Evolutionary conservation across 23 tunicate genomes (phyloP), one percentile per base, ranked within the genome.

Genomic region (Oikopleura albicans): DNA sequence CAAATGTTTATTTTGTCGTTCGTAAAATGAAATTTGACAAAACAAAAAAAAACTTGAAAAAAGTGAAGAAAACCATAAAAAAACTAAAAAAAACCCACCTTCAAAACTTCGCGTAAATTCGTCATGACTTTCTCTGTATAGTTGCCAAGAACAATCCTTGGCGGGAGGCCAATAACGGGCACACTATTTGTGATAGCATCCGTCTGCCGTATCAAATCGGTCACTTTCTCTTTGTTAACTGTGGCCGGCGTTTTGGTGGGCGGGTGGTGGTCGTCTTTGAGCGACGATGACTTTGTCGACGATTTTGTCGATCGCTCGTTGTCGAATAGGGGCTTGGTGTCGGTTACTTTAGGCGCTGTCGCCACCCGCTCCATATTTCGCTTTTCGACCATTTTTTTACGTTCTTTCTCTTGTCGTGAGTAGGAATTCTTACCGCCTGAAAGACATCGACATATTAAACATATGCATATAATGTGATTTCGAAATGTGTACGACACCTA

Each of bases 321-420:
- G 28, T 4, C 36, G 36, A 12, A 2, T 71, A 22, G 4, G 4
- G 79, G 79, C 4, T 16, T 71, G 2, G 27, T 27, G 37, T 27
- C 37, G 31, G 35, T 16, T 22, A 49, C 59, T 22, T 49, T 49
- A 4, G 36, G 33, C 37, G 4, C 79, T 27, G 79, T 16, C 79
- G 79, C 35, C 28, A 37, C 28, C 37, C 79, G 79, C 4, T 71
- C 79, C 37, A 2, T 34, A 71, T 29, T 4, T 71, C 79, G 79
- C 37, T 71, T 71, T 49, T 49, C 22, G 37, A 71, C 35, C 34
- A 29, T 29, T 71, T 71, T 29, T 71, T 71, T 31, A 16, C 79
- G 79, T 37, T 71, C 79, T 71, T 71, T 71, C 79, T 71, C 79
- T 71, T 71, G 79, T 12, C 79, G 79, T 2, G 2, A 29, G 31